A percentile compares a stretch with the other conserved stretches of the same genome.
These are phyloP conservation scores for Regulus satrapa DNA, from an alignment of 2,113 vertebrate genomes.

Conservation along the genomic window DNA sequence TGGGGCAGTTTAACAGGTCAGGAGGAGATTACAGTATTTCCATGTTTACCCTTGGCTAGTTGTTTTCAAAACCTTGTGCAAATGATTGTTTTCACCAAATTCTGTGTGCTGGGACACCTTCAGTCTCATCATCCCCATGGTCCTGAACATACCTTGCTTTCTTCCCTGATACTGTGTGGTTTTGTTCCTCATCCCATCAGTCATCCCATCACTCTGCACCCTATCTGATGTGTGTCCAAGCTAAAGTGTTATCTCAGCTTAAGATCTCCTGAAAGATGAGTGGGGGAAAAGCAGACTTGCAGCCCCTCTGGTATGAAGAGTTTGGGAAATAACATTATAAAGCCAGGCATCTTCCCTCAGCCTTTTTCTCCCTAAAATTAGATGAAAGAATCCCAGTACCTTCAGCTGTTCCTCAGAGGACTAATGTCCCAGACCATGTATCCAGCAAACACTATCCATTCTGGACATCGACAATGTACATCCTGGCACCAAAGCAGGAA, in stretches of 20 bases:
- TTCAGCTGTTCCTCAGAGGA: not conserved
- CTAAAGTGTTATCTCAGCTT: not conserved
- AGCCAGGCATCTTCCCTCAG: not conserved
- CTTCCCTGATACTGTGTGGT: not conserved
- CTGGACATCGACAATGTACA: no score
- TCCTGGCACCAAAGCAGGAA: not conserved
- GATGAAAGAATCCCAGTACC: no score
- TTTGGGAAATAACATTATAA: accelerated
- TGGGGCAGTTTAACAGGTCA: not conserved
- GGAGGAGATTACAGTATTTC: not conserved
- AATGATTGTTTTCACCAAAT: not conserved
- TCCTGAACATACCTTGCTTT: not conserved
- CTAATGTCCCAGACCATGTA: not conserved
- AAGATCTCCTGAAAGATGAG: not conserved
- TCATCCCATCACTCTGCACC: not conserved
- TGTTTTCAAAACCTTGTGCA: not conserved
- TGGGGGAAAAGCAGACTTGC: not conserved
- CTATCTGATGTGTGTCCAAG: accelerated
- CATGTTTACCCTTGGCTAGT: not conserved
- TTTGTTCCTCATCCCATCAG: not conserved
- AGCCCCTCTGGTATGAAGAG: not conserved
- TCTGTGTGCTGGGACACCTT: not conserved
- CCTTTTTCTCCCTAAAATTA: not conserved
- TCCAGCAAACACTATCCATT: not conserved
- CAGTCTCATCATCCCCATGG: not conserved